These are phyloP conservation scores for Ctenopoma multispine DNA, from an alignment of 2,797 vertebrate genomes.

Conservation along the genomic window DNA sequence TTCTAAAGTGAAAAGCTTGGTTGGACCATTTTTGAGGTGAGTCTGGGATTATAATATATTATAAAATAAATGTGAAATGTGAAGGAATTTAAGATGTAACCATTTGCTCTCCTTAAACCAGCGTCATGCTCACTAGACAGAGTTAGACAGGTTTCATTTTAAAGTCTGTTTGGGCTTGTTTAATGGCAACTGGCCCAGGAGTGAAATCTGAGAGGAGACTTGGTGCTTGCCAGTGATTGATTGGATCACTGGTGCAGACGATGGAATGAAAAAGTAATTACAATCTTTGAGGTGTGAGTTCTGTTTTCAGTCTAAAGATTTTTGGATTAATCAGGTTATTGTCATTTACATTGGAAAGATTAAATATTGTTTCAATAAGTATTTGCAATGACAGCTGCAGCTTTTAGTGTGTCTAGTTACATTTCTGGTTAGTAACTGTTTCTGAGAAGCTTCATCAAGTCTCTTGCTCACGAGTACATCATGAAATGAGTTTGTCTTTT, in stretches of 20 bases:
- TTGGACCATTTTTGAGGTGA: background rate
- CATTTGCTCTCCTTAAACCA: background rate
- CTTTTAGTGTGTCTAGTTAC: background rate
- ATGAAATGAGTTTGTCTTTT: background rate
- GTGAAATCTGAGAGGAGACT: background rate
- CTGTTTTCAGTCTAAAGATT: background rate
- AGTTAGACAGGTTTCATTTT: slow-evolving; percentile 4
- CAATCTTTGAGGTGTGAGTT: background rate
- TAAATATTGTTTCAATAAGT: background rate
- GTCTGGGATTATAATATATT: background rate
- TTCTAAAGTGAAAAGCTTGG: background rate
- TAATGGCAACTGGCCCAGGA: background rate
- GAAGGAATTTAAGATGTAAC: background rate
- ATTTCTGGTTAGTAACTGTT: background rate
- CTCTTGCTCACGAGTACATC: background rate
- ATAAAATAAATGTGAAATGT: no score
- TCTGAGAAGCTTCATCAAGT: background rate
- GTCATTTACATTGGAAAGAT: background rate
- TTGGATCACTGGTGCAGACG: background rate
- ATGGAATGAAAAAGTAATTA: background rate
- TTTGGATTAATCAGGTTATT: background rate
- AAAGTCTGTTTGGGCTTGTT: slow-evolving; percentile 1
- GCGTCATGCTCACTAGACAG: background rate
- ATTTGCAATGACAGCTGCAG: background rate
- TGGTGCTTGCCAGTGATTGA: background rate